These are phyloP conservation scores for Anisognathus igniventris DNA, from an alignment of 2,797 vertebrate species.

Conservation along the genomic window DNA sequence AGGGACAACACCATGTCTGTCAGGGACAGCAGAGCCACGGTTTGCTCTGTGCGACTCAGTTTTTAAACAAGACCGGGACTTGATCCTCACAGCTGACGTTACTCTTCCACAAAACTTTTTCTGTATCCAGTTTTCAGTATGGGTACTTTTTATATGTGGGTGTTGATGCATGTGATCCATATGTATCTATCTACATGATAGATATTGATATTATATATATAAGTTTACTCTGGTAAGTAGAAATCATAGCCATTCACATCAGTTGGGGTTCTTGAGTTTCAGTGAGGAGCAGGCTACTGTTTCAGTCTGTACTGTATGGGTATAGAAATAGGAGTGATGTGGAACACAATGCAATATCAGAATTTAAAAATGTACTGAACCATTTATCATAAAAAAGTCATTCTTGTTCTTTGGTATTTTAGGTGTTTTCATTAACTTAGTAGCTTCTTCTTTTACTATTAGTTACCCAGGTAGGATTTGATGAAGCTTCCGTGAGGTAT, in stretches of 20 bases:
- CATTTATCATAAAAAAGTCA: background rate
- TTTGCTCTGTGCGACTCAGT: background rate
- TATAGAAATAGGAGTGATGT: background rate
- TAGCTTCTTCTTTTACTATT: background rate
- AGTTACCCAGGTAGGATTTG: background rate
- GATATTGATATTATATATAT: background rate
- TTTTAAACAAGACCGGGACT: background rate
- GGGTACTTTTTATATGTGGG: background rate
- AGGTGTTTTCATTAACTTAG: background rate
- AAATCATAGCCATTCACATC: background rate
- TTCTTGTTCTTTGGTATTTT: background rate
- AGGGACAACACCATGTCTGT: background rate
- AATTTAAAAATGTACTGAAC: background rate
- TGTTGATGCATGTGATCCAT: background rate
- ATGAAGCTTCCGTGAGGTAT: background rate
- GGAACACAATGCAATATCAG: background rate
- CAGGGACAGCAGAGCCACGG: background rate
- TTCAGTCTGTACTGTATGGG: background rate
- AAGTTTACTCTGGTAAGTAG: background rate
- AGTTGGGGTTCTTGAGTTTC: background rate
- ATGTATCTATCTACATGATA: background rate
- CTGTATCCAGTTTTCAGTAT: background rate
- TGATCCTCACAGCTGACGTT: background rate
- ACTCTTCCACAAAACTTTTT: background rate
- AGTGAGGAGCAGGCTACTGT: background rate